These are phyloP conservation scores for Microplitis demolitor DNA, from an alignment of 1,140 invertebrate genomes.

Conservation along the genomic window DNA sequence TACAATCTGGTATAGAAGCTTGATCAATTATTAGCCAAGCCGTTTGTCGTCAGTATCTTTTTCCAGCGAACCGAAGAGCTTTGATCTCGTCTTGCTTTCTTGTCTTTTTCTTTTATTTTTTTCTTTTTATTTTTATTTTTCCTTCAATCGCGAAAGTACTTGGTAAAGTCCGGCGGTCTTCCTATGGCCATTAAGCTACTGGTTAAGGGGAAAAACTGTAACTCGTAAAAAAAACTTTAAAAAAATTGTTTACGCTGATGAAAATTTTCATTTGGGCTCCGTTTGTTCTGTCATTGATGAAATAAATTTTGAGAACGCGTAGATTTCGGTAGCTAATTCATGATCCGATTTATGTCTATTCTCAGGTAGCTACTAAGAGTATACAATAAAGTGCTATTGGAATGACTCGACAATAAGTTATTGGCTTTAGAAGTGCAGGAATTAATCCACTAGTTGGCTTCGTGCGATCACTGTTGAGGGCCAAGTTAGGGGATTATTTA, in stretches of 20 bases:
- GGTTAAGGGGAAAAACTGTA: conserved; percentile 2
- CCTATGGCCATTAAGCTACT: conserved; percentile 14
- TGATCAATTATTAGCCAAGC: conserved; percentile 14
- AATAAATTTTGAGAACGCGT: too few species aligned
- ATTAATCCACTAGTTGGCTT: conserved; percentile 54
- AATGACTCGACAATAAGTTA: conserved; percentile 56
- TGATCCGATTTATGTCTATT: not conserved
- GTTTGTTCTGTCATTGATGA: too few species aligned
- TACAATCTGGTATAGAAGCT: not conserved
- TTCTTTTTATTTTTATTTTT: conserved; percentile 20
- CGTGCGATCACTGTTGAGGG: conserved; percentile 40
- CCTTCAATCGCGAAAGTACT: conserved; percentile 24
- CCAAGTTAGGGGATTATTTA: conserved; percentile 47
- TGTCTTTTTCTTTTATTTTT: not conserved
- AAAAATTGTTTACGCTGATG: too few species aligned
- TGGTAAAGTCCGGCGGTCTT: conserved; percentile 14
- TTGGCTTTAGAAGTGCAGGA: conserved; percentile 55
- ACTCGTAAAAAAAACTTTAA: not conserved
- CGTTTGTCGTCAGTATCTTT: conserved; percentile 1
- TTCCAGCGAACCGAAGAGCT: not conserved
- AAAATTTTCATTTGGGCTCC: not conserved
- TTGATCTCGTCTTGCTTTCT: conserved; percentile 2
- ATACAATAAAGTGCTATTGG: conserved; percentile 50
- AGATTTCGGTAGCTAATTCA: too few species aligned
- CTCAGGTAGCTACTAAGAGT: not conserved